Percentiles rank a stretch among this genome's conserved stretches.
phyloP scores from a whole-genome alignment of 2,113 vertebrate species.

The Atherinomorus stipes region DNA sequence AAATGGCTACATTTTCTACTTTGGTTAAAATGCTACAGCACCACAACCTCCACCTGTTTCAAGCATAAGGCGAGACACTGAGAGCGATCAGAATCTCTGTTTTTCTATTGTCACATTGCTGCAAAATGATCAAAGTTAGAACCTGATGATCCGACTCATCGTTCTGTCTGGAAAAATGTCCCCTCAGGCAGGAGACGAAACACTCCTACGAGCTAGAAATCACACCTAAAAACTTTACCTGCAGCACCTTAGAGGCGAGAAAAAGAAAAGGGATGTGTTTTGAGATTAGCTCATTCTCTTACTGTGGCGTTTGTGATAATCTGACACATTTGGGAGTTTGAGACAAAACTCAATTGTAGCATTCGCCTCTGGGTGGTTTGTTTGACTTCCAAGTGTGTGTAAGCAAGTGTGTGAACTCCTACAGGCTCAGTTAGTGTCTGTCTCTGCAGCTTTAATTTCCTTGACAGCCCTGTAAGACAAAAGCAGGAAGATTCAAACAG shows the following conservation, averaged over 20 bases:
- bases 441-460: conserved; percentile 50
- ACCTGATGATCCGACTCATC: neutral
- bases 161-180: neutral
- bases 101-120: conserved; percentile 28
- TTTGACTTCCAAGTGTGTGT: neutral
- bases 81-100: conserved; percentile 19
- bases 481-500: conserved; percentile 33
- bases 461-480: conserved; percentile 88
- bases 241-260: conserved; percentile 19
- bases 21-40: conserved; percentile 56
- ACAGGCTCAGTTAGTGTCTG: conserved; percentile 15
- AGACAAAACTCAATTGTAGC: conserved; percentile 83
- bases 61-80: conserved; percentile 50
- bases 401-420: neutral
- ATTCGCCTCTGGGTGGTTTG: conserved; percentile 34
- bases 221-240: conserved; percentile 16
- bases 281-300: neutral
- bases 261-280: neutral
- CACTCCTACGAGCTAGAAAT: neutral
- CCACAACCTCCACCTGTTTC: conserved; percentile 58
- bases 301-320: neutral
- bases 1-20: conserved; percentile 48
- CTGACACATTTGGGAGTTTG: conserved; percentile 79
- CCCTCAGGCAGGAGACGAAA: neutral
- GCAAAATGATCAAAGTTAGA: neutral